Evolutionary conservation across 2,797 vertebrate genomes (phyloP).

Genomic region (Micromesistius poutassou): DNA sequence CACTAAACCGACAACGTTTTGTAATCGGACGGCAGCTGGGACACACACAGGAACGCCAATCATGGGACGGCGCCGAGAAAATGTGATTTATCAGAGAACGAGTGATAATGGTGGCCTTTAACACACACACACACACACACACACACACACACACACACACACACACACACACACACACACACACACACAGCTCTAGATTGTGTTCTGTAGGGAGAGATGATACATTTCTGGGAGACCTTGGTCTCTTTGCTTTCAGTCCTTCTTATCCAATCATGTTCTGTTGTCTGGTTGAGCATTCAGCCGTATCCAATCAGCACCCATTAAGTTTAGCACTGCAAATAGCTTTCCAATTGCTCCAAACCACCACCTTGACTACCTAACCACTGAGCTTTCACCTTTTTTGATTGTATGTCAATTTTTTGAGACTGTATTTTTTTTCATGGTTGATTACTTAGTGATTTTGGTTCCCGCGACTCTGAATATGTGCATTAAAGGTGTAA

Average conservation of each 20-base stretch:
- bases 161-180: no score
- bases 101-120: background rate
- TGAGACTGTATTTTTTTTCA: conserved; percentile 9
- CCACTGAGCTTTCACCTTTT: conserved; percentile 5
- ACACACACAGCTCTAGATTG: background rate
- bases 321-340: background rate
- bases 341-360: conserved; percentile 2
- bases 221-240: background rate
- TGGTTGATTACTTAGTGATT: background rate
- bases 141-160: no score
- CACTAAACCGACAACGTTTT: no score
- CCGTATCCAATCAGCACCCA: conserved; percentile 1
- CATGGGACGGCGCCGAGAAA: background rate
- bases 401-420: conserved; percentile 18
- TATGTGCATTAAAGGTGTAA: conserved; percentile 1
- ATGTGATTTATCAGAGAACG: background rate
- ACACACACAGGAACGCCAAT: background rate
- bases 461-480: background rate
- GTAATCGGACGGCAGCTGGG: no score
- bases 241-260: background rate
- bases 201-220: background rate
- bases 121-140: no score
- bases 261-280: background rate
- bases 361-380: background rate
- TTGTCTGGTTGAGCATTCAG: no score